Evolutionary conservation across 2,113 vertebrate species (phyloP), one percentile per base, ranked within the genome.

Genomic region (Xiphophorus couchianus): DNA sequence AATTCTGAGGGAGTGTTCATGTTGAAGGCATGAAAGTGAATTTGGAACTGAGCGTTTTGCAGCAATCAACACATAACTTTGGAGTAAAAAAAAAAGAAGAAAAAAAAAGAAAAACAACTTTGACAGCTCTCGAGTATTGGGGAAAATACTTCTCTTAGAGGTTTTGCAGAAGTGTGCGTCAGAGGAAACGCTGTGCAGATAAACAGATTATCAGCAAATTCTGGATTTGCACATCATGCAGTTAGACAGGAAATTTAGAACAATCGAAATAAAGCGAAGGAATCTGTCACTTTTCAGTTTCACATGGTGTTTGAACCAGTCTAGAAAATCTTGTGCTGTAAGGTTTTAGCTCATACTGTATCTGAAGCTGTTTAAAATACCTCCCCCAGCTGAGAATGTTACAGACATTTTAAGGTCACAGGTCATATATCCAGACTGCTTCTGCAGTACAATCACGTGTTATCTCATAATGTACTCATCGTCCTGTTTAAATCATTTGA

Each of bases 381-480:
- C 39, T 58, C 54, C 58, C 63, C 63, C 1, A 69, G 67, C 25
- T 64, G 51, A 65, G 29, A 15, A 73, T 35, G 42, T 78, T 63
- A 58, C 62, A 62, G 74, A 78, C 75, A 61, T 65, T 63, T 66
- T 39, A 66, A 76, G 60, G 68, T 14, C 74, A 84, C 9, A 27
- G 65, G 70, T 81, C 48, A 79, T 69, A 69, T 65, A 74, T 76
- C 67, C 64, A 73, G 64, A 66, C 62, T 31, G 48, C 66, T 33
- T 62, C 30, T 35, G 19, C 44, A 76, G 65, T 69, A 60, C 62
- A 76, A 75, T 29, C n/a, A 13, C 31, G 35, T 25, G 61, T 61
- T 69, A 42, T 54, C 13, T 72, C 30, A 31, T 62, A 72, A 31
- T 64, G 37, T 22, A 27, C 19, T 17, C 27, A 48, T 48, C 8